Evolutionary conservation across 1,140 invertebrate genomes (phyloP), one percentile per base, ranked within the genome.

Genomic region (Trissolcus basalis): DNA sequence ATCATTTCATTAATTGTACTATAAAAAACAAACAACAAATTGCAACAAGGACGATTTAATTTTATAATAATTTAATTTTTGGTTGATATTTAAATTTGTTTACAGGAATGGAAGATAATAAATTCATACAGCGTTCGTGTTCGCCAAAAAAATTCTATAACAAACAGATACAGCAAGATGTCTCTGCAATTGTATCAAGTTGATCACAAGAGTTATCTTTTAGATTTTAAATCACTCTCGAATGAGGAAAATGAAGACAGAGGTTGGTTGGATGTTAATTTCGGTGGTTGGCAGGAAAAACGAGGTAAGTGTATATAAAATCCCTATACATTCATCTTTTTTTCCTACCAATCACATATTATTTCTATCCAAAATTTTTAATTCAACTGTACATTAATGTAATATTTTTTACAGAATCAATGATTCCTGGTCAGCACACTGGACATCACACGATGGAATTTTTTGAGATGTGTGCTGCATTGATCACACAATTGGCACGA

Each of bases 381-480:
- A n/a, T n/a, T n/a, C n/a, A n/a, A n/a, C n/a, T n/a, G n/a, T n/a
- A n/a, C n/a, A n/a, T n/a, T n/a, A n/a, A n/a, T 54, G 16, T 27
- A 56, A 47, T 47, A 45, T 55, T 32, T 39, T 50, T 73, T 73
- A 5, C 55, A 78, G 76, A 78, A 63, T 44, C 54, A 13, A 27
- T 61, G 13, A 27, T 86, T 32, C 87, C 88, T 56, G 86, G 90
- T 84, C 83, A 90, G 82, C 76, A 88, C 81, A 89, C 88, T 80
- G 85, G 89, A 16, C 97, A 99, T 83, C 97, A 99, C 86, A 99
- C 97, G 3, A 98, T 99, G 95, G 98, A 99, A 90, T 99, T 99
- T 89, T 99, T 99, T 88, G 98, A 99, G 90, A 99, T 99, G 97
- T 99, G 98, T 88, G 97, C 98, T 15, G 95, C 96, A 19, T 90